Conservation (phyloP, 2,797 vertebrate genomes). For the Sparidentex hasta region DNA sequence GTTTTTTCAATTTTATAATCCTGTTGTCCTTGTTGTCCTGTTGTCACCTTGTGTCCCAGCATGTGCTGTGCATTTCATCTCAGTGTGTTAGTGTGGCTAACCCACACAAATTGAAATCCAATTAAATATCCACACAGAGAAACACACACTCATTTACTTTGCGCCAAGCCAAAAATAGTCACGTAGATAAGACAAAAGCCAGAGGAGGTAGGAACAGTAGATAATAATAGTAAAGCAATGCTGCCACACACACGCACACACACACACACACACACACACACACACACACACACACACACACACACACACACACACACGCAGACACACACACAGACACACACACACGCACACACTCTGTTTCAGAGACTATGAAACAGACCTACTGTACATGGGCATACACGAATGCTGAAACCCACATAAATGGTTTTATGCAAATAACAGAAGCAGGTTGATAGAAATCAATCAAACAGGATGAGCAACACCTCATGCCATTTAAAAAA, state of each 20-base stretch:
- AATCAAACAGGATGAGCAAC: constrained; percentile 20
- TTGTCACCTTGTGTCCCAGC: too few species aligned
- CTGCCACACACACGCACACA: not conserved
- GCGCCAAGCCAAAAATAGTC: constrained; percentile 26
- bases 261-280: too few species aligned
- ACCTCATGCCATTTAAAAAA: not conserved
- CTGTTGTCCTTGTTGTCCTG: not conserved
- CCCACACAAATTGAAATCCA: constrained; percentile 13
- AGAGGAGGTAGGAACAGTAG: constrained; percentile 7
- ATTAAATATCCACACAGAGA: constrained; percentile 20
- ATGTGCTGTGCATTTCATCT: constrained; percentile 2
- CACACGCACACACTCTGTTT: not conserved
- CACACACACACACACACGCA: not conserved
- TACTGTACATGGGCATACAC: not conserved
- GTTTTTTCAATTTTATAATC: not conserved
- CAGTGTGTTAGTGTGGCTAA: not conserved
- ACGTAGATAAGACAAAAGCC: constrained; percentile 11
- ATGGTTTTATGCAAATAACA: not conserved
- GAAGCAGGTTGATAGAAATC: constrained; percentile 5
- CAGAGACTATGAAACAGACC: not conserved
- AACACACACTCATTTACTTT: constrained; percentile 16
- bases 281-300: not conserved
- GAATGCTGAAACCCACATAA: not conserved
- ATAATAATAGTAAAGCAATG: not conserved
- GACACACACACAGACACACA: constrained; percentile 5